These are phyloP conservation scores for Argyrosomus japonicus DNA, from an alignment of 2,113 vertebrate genomes.

Conservation along the genomic window DNA sequence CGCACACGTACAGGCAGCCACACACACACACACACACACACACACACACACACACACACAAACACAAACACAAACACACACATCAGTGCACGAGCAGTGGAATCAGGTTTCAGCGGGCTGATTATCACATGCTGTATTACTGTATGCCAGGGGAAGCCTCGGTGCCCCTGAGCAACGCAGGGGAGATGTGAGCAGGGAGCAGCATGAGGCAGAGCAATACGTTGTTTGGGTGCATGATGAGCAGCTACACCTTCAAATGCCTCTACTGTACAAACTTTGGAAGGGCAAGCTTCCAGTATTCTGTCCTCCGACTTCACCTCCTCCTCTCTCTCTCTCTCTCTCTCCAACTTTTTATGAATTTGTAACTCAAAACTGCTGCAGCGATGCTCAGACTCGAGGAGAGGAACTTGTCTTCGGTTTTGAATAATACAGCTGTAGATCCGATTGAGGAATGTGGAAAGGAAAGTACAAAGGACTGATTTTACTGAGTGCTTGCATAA, in stretches of 20 bases:
- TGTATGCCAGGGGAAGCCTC: slow-evolving; percentile 60
- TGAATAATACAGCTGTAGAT: slow-evolving; percentile 52
- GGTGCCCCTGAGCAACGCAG: slow-evolving; percentile 49
- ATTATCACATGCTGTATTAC: slow-evolving; percentile 65
- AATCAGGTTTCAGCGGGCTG: slow-evolving; percentile 49
- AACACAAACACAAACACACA: slow-evolving; percentile 4
- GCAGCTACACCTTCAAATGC: slow-evolving; percentile 57
- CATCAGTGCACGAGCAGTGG: slow-evolving; percentile 20
- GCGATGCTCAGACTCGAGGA: slow-evolving; percentile 28
- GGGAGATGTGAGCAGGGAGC: slow-evolving; percentile 53
- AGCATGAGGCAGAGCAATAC: slow-evolving; percentile 38
- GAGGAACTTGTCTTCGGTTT: slow-evolving; percentile 16
- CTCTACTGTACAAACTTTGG: slow-evolving; percentile 46
- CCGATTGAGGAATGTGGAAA: slow-evolving; percentile 31
- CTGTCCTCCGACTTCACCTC: slow-evolving; percentile 29
- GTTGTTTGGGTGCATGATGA: slow-evolving; percentile 51
- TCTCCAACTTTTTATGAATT: slow-evolving; percentile 38
- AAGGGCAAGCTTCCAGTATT: slow-evolving; percentile 35
- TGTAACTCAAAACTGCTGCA: slow-evolving; percentile 39
- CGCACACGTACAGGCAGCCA: neutral
- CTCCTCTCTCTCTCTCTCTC: neutral
- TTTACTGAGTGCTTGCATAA: slow-evolving; percentile 49
- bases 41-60: slow-evolving; percentile 11
- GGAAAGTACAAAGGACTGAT: slow-evolving; percentile 36
- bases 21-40: neutral